These are phyloP conservation scores for Aphodius sticticus DNA, from an alignment of 2,888 invertebrate species.

Conservation along the genomic window DNA sequence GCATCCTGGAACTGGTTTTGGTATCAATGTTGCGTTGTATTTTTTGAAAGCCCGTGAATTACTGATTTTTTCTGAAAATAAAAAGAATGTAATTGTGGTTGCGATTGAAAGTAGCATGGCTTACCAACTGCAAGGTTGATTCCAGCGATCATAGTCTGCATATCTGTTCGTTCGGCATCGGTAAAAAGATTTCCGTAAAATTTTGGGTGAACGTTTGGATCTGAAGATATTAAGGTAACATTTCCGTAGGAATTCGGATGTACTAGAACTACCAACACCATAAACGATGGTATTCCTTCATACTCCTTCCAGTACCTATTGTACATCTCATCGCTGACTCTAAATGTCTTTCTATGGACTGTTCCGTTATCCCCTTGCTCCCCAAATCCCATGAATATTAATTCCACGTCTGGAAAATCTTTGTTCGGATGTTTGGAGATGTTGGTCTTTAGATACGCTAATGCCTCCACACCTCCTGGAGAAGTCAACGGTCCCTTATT, in stretches of 20 bases:
- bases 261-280: constrained; percentile 65
- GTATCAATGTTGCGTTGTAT: constrained; percentile 57
- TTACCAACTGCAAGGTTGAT: background rate
- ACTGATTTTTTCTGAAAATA: background rate
- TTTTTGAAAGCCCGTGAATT: constrained; percentile 58
- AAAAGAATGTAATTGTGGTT: too few relatives aligned
- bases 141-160: constrained; percentile 53
- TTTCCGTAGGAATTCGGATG: constrained; percentile 65
- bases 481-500: constrained; percentile 63
- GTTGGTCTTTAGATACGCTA: constrained; percentile 68
- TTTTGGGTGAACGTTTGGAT: constrained; percentile 68
- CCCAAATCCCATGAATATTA: constrained; percentile 67
- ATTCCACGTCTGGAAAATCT: constrained; percentile 70
- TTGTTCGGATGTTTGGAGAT: constrained; percentile 55
- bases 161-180: constrained; percentile 59
- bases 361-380: constrained; percentile 63
- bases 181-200: constrained; percentile 69
- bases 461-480: constrained; percentile 66
- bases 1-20: constrained; percentile 60
- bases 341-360: constrained; percentile 38
- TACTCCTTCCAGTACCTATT: constrained; percentile 55
- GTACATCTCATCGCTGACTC: constrained; percentile 48
- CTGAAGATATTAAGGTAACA: constrained; percentile 61
- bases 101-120: background rate
- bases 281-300: constrained; percentile 60